These are phyloP conservation scores for Ptyas mucosa DNA, from an alignment of 2,113 vertebrate genomes.

Conservation along the genomic window DNA sequence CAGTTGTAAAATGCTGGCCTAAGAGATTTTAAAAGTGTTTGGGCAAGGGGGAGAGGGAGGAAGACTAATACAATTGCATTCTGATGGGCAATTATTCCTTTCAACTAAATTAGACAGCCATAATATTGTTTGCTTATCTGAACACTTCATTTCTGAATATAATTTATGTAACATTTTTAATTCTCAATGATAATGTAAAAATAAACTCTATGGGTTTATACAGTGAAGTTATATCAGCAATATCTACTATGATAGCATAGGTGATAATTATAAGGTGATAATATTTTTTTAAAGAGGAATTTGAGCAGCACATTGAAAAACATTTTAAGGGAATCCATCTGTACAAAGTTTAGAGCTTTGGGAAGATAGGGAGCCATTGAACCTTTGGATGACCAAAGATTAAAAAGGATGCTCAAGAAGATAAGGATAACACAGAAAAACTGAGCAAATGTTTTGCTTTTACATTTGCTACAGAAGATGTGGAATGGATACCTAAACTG, in stretches of 20 bases:
- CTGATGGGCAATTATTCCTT: neutral
- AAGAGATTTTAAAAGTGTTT: neutral
- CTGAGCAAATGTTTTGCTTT: too few species aligned
- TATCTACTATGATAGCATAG: neutral
- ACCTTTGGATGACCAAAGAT: too few species aligned
- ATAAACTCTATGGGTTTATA: neutral
- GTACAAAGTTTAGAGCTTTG: too few species aligned
- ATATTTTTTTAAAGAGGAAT: too few species aligned
- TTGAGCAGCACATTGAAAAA: too few species aligned
- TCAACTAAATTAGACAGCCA: constrained; percentile 30
- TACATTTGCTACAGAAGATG: too few species aligned
- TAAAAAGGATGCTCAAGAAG: too few species aligned
- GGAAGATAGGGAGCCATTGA: too few species aligned
- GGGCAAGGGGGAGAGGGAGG: neutral
- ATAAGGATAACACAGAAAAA: too few species aligned
- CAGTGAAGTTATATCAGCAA: neutral
- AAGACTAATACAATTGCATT: neutral
- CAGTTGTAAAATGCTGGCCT: neutral
- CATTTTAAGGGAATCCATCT: too few species aligned
- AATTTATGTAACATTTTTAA: constrained; percentile 3
- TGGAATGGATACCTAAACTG: too few species aligned
- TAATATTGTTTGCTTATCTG: constrained; percentile 41
- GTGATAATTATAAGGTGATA: too few species aligned
- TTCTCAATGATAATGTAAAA: neutral
- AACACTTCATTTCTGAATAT: constrained; percentile 38